phyloP scores from a whole-genome alignment of 2,797 vertebrate species.

The Morelia viridis region DNA sequence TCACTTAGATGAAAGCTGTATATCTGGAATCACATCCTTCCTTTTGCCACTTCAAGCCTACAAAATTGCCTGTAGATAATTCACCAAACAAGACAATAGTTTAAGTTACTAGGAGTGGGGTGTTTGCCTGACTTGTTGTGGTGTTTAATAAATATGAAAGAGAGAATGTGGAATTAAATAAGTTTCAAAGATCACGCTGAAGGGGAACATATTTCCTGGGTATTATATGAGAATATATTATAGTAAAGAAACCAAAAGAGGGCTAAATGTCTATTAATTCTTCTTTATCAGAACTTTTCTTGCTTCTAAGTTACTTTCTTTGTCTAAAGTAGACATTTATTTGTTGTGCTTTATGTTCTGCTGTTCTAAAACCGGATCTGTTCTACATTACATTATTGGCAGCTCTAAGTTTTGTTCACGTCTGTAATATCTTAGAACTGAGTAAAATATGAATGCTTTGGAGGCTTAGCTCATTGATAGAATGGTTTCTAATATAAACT shows the following conservation, averaged over 20 bases:
- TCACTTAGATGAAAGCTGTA: conserved; percentile 54
- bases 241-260: conserved; percentile 33
- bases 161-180: conserved; percentile 53
- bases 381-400: not conserved
- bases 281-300: conserved; percentile 26
- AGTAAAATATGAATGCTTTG: not conserved
- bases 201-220: conserved; percentile 28
- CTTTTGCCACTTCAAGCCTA: conserved; percentile 60
- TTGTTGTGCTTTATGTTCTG: not conserved
- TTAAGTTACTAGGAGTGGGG: conserved; percentile 48
- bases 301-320: not conserved
- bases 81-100: conserved; percentile 57
- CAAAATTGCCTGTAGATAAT: conserved; percentile 60
- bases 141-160: conserved; percentile 39
- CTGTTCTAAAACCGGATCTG: not conserved
- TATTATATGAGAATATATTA: conserved; percentile 16
- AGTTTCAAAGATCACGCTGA: conserved; percentile 48
- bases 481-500: not conserved
- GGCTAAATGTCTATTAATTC: conserved; percentile 37
- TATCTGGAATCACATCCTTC: conserved; percentile 59
- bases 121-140: conserved; percentile 55
- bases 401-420: not conserved
- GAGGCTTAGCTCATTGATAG: not conserved
- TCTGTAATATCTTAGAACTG: not conserved
- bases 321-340: not conserved